A percentile compares a stretch with the other conserved stretches of the same genome.
Conservation (phyloP, 2,797 vertebrate genomes). For the Graptemys geographica region DNA sequence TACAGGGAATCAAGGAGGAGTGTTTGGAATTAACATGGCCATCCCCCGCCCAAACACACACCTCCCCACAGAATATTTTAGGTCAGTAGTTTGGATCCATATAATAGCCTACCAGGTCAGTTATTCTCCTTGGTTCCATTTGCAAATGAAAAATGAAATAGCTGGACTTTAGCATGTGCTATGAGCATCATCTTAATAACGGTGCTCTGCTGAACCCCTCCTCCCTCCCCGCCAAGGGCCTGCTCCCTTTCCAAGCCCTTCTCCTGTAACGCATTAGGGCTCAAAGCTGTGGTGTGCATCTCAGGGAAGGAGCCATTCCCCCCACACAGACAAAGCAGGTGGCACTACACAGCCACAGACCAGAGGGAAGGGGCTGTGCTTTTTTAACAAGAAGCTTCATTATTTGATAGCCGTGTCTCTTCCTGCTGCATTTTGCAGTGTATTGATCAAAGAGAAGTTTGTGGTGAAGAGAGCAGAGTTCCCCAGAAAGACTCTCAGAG, state of each 20-base stretch:
- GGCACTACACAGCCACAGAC: background rate
- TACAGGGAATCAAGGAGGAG: background rate
- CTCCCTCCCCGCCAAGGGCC: background rate
- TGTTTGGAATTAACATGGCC: background rate
- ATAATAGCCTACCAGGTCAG: background rate
- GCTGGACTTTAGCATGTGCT: background rate
- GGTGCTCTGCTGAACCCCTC: background rate
- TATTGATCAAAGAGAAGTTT: background rate
- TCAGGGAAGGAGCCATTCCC: background rate
- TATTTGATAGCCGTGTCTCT: background rate
- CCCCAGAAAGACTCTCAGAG: background rate
- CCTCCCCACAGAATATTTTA: background rate
- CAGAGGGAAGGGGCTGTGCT: background rate
- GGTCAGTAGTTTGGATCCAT: background rate
- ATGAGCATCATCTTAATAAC: background rate
- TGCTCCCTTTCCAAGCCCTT: background rate
- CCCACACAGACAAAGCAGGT: background rate
- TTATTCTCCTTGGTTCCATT: background rate
- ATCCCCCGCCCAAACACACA: background rate
- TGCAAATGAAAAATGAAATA: background rate
- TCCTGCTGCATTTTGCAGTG: background rate
- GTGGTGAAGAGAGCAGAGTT: background rate
- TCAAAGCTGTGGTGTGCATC: background rate
- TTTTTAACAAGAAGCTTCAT: background rate
- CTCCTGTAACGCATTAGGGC: background rate